Percentiles rank a stretch among this genome's conserved stretches.
Conservation (phyloP, 2,888 invertebrate species). For the Agonopterix arenella region DNA sequence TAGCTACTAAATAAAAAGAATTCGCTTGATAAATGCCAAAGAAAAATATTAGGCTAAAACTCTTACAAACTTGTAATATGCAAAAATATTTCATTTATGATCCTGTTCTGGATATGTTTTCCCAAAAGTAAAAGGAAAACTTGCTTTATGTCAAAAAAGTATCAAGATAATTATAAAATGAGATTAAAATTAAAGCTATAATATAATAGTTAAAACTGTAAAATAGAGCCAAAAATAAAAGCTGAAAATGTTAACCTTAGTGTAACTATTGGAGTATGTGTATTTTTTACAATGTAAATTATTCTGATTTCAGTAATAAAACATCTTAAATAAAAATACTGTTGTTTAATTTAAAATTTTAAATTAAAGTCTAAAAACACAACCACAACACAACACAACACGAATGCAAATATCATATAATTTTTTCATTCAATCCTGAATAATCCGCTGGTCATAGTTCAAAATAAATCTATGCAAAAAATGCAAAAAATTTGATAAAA, state of each 20-base stretch:
- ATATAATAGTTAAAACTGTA: slow-evolving; percentile 30
- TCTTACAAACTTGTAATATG: not conserved
- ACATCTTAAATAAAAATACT: slow-evolving; percentile 44
- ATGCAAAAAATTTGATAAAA: no score
- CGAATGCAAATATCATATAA: no score
- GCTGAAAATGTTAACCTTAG: slow-evolving; percentile 64
- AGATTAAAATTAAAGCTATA: slow-evolving; percentile 24
- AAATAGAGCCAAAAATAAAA: slow-evolving; percentile 54
- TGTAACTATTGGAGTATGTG: slow-evolving; percentile 62
- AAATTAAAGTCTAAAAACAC: no score
- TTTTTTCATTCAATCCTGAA: no score
- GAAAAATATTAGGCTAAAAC: slow-evolving; percentile 8
- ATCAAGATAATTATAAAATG: slow-evolving; percentile 1
- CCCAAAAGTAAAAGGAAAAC: no score
- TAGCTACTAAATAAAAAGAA: not conserved
- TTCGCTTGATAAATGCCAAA: slow-evolving; percentile 14
- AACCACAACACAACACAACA: no score
- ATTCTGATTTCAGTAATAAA: slow-evolving; percentile 76
- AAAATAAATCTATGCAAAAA: no score
- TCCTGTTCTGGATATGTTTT: no score
- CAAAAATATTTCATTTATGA: no score
- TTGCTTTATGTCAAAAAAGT: slow-evolving; percentile 1
- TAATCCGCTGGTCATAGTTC: no score
- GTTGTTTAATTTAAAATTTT: no score
- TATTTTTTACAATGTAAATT: slow-evolving; percentile 78